phyloP scores from a whole-genome alignment of 2,888 invertebrate genomes.

The Labia minor region DNA sequence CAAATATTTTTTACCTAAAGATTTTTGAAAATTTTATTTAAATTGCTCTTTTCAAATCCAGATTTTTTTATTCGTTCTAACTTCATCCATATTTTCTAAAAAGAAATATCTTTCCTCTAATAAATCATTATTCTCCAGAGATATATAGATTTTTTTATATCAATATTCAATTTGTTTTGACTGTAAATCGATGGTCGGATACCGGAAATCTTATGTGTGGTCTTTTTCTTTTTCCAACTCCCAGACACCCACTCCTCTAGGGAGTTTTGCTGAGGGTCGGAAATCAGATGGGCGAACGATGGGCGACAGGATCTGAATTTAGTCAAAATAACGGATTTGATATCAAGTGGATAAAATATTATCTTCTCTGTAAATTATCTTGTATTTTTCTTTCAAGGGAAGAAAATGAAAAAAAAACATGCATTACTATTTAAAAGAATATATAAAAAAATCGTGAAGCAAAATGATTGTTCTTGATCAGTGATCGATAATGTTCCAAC shows the following conservation, averaged over 20 bases:
- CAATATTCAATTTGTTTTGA: slow-evolving; percentile 8
- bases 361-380: background rate
- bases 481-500: too few species aligned
- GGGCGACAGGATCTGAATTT: background rate
- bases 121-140: background rate
- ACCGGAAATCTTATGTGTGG: slow-evolving; percentile 8
- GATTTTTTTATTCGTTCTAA: too few species aligned
- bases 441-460: too few species aligned
- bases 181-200: background rate
- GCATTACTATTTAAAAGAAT: too few species aligned
- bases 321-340: background rate
- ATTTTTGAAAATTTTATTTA: too few species aligned
- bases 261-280: background rate
- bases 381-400: background rate
- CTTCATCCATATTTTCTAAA: too few species aligned
- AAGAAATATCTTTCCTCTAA: background rate
- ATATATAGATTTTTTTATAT: background rate
- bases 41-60: too few species aligned
- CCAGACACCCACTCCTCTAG: background rate
- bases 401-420: too few species aligned
- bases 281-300: background rate
- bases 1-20: too few species aligned
- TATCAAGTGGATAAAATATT: background rate
- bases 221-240: background rate
- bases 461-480: too few species aligned